Percentiles rank a stretch among this genome's conserved stretches.
phyloP scores from a whole-genome alignment of 2,113 vertebrate genomes.

The Charadrius vociferus region DNA sequence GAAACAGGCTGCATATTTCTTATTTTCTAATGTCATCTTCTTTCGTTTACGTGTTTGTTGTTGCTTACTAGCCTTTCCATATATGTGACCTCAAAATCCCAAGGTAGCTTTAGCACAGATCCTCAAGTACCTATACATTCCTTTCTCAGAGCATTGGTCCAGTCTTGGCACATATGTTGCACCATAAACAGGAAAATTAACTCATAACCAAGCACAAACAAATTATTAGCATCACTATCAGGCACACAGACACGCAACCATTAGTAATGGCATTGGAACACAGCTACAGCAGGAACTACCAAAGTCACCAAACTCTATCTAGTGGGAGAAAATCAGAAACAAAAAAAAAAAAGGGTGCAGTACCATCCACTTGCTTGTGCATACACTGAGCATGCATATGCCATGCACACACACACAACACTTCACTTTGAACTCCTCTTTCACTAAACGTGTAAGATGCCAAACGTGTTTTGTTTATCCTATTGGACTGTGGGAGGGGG shows the following conservation, averaged over 20 bases:
- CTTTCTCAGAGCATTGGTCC: neutral
- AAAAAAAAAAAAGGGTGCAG: neutral
- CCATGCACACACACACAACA: neutral
- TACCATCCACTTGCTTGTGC: neutral
- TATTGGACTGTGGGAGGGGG: neutral
- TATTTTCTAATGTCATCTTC: neutral
- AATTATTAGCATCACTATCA: neutral
- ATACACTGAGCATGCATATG: fast-evolving
- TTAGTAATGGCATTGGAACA: neutral
- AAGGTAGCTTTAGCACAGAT: neutral
- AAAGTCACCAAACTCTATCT: slow-evolving; percentile 27
- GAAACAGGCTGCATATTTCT: neutral
- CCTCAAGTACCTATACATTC: neutral
- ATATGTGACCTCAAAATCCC: neutral
- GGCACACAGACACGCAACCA: too few relatives aligned
- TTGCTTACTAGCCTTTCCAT: neutral
- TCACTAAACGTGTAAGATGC: neutral
- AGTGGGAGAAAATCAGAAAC: slow-evolving; percentile 32
- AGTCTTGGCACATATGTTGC: neutral
- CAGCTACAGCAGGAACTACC: neutral
- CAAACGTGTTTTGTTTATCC: neutral
- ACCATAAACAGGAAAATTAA: neutral
- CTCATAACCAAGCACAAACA: neutral
- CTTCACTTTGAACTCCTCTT: neutral
- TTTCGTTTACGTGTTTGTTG: neutral